Evolutionary conservation across 2,113 vertebrate species (phyloP), one percentile per base, ranked within the genome.

Genomic region (Embiotoca jacksoni): DNA sequence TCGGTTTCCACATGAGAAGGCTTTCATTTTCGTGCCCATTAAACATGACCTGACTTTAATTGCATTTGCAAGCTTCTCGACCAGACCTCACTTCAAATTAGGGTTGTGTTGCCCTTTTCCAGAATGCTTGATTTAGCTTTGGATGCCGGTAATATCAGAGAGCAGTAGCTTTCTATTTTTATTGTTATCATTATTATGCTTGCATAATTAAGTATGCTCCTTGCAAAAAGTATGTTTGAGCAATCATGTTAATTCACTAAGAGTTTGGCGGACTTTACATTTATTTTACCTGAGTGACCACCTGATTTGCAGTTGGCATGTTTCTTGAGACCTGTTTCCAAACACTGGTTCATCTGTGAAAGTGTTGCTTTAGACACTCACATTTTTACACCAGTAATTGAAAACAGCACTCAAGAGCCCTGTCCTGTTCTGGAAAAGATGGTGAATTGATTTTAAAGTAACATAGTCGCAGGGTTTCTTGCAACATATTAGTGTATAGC

Each of bases 1-100:
- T 58, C 64, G 65, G 72, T 91, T 87, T 82, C 81, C 81, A 88
- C 89, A 84, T 80, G 77, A 86, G 69, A 60, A 66, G 65, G 59
- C 88, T 90, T 90, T 82, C 79, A 90, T 90, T 91, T 87, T 72
- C 75, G 78, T 89, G 82, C 80, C 89, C 88, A 89, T 83, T 91
- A 87, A 91, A 91, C 84, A 87, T 80, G 88, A 87, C 82, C 84
- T 62, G 46, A 82, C 75, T 91, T 83, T 92, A 90, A 92, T 91
- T 89, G 80, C 84, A 79, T 92, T 89, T 87, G 52, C 87, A 84
- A 86, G 65, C 71, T 82, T 80, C 65, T 86, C 66, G 3, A 78
- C 79, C 65, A 88, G 83, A 83, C 81, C 64, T 90, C 66, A 59
- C 86, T 86, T 86, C 39, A 81, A 78, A 85, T 88, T 72, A 81